A percentile compares a stretch with the other conserved stretches of the same genome.
Conservation (phyloP, 2,797 vertebrate species). For the Muscicapa comitata region DNA sequence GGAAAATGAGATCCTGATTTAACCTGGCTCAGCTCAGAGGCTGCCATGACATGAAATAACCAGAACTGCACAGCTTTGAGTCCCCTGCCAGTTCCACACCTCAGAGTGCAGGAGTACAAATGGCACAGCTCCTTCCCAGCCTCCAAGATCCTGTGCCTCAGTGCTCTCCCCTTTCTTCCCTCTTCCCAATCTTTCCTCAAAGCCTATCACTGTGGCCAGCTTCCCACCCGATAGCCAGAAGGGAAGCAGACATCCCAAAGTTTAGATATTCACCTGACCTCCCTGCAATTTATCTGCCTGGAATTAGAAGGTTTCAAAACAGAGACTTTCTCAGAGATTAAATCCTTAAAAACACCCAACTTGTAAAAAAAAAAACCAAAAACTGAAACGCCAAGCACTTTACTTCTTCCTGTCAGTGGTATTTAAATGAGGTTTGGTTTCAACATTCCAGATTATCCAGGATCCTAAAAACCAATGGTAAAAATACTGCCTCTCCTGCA, state of each 20-base stretch:
- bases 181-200: background rate
- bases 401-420: background rate
- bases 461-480: background rate
- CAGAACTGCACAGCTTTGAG: background rate
- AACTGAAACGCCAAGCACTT: background rate
- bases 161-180: background rate
- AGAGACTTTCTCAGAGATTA: background rate
- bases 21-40: background rate
- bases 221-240: background rate
- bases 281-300: background rate
- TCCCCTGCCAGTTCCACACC: background rate
- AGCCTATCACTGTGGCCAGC: background rate
- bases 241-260: slow-evolving; percentile 4
- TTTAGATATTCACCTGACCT: accelerated
- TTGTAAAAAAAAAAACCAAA: background rate
- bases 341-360: background rate
- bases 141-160: background rate
- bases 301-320: background rate
- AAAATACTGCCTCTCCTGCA: background rate
- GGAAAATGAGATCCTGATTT: slow-evolving; percentile 15
- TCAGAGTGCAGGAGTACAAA: background rate
- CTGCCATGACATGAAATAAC: background rate
- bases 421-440: background rate
- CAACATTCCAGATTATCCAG: background rate
- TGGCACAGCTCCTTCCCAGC: background rate